These are phyloP conservation scores for Sandelia bainsii DNA, from an alignment of 2,797 vertebrate species.

Conservation along the genomic window DNA sequence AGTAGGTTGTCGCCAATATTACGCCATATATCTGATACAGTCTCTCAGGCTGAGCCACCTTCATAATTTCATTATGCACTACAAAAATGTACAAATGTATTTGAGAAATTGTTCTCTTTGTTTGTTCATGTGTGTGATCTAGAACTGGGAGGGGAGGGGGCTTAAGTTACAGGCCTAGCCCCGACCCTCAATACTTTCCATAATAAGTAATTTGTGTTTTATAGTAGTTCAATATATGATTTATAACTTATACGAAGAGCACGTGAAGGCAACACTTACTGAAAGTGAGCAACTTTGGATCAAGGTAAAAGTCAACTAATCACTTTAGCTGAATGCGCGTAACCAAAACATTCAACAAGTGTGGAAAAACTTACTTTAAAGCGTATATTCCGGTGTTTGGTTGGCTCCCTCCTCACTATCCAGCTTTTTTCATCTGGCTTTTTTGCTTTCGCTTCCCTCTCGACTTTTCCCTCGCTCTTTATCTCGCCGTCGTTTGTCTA, in stretches of 20 bases:
- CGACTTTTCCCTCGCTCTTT: constrained; percentile 71
- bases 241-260: background rate
- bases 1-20: background rate
- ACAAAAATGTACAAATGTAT: background rate
- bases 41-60: background rate
- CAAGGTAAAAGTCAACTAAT: constrained; percentile 13
- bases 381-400: constrained; percentile 46
- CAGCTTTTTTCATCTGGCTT: constrained; percentile 70
- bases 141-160: constrained; percentile 52
- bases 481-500: constrained; percentile 75
- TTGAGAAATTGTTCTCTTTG: background rate
- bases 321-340: constrained; percentile 41
- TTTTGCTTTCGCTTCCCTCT: constrained; percentile 58
- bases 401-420: constrained; percentile 54
- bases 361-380: constrained; percentile 75
- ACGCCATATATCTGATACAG: background rate
- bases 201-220: background rate
- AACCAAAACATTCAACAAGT: constrained; percentile 43
- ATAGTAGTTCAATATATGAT: background rate
- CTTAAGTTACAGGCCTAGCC: constrained; percentile 49
- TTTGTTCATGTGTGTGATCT: constrained; percentile 4
- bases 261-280: background rate
- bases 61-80: constrained; percentile 4
- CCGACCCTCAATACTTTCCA: constrained; percentile 23
- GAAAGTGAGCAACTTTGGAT: constrained; percentile 18